Base-by-base conservation (phyloP, 1,140 invertebrate genomes). In the Procambarus clarkii region DNA sequence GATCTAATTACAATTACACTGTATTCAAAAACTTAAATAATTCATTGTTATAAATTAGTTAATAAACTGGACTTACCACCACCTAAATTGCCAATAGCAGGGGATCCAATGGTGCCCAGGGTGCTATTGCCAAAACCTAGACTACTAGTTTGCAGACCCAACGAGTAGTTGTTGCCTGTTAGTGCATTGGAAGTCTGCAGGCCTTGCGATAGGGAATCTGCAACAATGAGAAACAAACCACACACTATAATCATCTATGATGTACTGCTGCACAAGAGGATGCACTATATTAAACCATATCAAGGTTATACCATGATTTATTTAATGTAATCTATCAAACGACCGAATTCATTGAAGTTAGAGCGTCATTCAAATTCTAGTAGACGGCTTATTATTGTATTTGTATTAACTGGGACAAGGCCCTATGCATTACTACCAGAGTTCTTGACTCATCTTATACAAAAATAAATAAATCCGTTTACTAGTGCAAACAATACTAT, bases 51-150 rank as follows among this genome's bases (percentile, higher is more conserved):
- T 64, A 91, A 60, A 64, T 34, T 92, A 83, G 85, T 83, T 93
- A 92, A 88, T 69, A 44, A 54, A 92, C 74, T 81, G 54, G 44
- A 86, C 89, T 91, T 93, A 94, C 93, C 93, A 92, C 93, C 94
- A 94, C 94, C 95, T 79, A 95, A 94, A 85, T 94, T 93, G 92
- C 94, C 95, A 78, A 95, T 94, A 91, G 94, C 94, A 85, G 95
- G 95, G 86, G 95, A 95, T 92, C 95, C 95, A 94, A 96, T 95
- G 93, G 95, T 95, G 93, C 95, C 95, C 88, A 96, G 94, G 48
- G 95, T 95, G 87, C 94, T 95, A 94, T 95, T 95, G 93, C 95
- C 95, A 93, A 95, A 95, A 91, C 93, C 93, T 88, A 94, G 93
- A 94, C 95, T 93, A 93, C 94, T 94, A 95, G 95, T 94, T 93